Base-by-base conservation (phyloP, 2,888 invertebrate species). In the Argynnis bischoffii region DNA sequence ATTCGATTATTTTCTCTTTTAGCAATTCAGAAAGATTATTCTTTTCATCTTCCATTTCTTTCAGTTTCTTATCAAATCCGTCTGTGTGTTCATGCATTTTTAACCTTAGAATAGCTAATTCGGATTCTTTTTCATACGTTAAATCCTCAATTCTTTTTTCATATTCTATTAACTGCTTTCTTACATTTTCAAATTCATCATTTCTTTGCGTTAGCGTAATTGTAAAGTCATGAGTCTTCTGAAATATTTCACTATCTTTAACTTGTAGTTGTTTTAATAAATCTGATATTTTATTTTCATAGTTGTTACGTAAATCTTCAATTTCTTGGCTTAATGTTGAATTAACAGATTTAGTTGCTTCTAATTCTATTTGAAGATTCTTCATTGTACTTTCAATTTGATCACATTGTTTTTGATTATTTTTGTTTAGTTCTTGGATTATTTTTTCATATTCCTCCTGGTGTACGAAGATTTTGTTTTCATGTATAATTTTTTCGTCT, bases 41-140 rank as follows among this genome's bases (percentile, higher is more conserved):
- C 66, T 87, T 89, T 66, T 89, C 89, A 35, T 77, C 76, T 73
- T 87, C 82, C 13, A 81, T 73, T 69, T 87, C 85, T 63, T 79
- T 82, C 14, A 78, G 75, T 51, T 77, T 69, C 72, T 80, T 84
- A 63, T 88, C 85, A 67, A 82, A 88, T 69, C 75, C 81, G 69
- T 76, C 88, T 75, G 77, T 85, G 75, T 84, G 87, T 72, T 94
- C 94, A 51, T 93, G 93, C 75, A 94, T 87, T 80, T 93, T 92
- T 63, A 93, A 85, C 74, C 94, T 87, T 55, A 94, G 77, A 54
- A 92, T 83, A 26, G 94, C 93, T 66, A 94, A 81, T 75, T 94
- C 94, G 0, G 93, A 87, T 69, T 93, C 92, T 76, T 94, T 94
- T 73, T 88, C 94, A 66, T 86, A 93, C 67, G 82, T 93, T 69